phyloP scores from a whole-genome alignment of 2,113 vertebrate species.

The Ophiodon elongatus region DNA sequence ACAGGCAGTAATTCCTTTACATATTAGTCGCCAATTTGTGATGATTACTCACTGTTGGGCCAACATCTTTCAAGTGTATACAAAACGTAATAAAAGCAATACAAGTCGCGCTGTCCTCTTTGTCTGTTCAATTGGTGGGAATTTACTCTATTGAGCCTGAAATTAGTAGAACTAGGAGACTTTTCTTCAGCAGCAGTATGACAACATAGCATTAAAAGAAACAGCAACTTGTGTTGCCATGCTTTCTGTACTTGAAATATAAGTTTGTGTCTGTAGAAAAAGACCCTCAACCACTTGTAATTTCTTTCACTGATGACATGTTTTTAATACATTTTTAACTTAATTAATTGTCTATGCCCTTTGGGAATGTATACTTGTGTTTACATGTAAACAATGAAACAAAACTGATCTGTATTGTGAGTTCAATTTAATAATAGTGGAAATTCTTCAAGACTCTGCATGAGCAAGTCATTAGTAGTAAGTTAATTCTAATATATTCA shows the following conservation, averaged over 20 bases:
- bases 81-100: conserved; percentile 8
- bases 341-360: too few species aligned
- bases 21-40: conserved; percentile 20
- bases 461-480: not conserved
- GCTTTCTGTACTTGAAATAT: not conserved
- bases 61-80: not conserved
- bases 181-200: not conserved
- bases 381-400: not conserved
- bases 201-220: not conserved
- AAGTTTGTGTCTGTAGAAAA: not conserved
- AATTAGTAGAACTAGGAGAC: not conserved
- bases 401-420: not conserved
- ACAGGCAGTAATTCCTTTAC: conserved; percentile 25
- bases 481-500: not conserved
- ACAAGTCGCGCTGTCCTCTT: not conserved
- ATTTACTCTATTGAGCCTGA: conserved; percentile 1
- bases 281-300: not conserved
- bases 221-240: not conserved
- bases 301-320: not conserved
- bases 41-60: not conserved
- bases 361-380: not conserved
- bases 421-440: not conserved
- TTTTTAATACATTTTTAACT: not conserved
- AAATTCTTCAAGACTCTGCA: not conserved
- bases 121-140: conserved; percentile 11